A percentile compares a stretch with the other conserved stretches of the same genome.
phyloP scores from a whole-genome alignment of 2,113 vertebrate species.

The Cochlearius cochlearius region DNA sequence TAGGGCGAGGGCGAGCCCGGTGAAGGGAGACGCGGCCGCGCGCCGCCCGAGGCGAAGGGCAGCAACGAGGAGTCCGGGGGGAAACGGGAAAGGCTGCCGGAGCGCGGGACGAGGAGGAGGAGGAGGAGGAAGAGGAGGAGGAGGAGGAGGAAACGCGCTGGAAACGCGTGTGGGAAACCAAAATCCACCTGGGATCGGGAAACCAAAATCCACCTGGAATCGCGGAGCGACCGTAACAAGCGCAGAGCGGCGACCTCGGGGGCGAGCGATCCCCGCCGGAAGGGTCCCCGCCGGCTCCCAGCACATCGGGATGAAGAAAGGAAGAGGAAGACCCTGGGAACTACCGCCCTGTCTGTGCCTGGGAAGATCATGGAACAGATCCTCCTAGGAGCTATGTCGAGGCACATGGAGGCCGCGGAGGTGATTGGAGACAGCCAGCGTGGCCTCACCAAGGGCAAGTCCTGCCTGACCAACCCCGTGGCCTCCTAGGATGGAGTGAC shows the following conservation, averaged over 20 bases:
- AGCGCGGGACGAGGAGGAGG: accelerated
- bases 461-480: too few relatives aligned
- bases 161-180: background rate
- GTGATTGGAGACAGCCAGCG: too few relatives aligned
- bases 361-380: too few relatives aligned
- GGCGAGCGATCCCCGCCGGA: accelerated
- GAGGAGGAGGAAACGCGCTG: background rate
- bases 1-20: background rate
- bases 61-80: accelerated
- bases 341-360: too few relatives aligned
- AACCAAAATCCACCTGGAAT: background rate
- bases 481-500: too few relatives aligned
- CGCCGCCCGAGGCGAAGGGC: background rate
- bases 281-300: accelerated
- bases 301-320: background rate
- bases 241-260: accelerated
- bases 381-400: too few relatives aligned
- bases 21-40: accelerated
- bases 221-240: background rate
- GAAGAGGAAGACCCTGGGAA: too few relatives aligned
- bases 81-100: background rate
- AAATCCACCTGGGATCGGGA: accelerated
- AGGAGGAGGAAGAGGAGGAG: background rate
- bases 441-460: too few relatives aligned
- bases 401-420: too few relatives aligned